These are phyloP conservation scores for Bombus picipes DNA, from an alignment of 1,140 invertebrate species.

Conservation along the genomic window DNA sequence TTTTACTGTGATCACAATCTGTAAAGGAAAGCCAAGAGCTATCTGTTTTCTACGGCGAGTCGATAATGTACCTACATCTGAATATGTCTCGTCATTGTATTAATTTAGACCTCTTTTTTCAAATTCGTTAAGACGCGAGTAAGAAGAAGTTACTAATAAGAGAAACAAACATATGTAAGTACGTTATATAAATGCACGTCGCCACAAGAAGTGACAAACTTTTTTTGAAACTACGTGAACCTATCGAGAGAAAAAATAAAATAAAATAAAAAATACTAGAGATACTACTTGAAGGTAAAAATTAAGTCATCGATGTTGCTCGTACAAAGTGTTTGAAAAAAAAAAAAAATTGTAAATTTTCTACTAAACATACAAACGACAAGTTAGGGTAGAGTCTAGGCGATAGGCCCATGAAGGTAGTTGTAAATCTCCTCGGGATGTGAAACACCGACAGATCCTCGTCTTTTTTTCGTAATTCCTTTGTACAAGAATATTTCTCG, in stretches of 20 bases:
- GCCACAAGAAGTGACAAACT: background rate
- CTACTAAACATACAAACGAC: constrained; percentile 70
- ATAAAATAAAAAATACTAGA: constrained; percentile 29
- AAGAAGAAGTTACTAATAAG: constrained; percentile 72
- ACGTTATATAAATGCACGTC: constrained; percentile 14
- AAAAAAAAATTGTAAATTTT: constrained; percentile 75
- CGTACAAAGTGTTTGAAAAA: constrained; percentile 76
- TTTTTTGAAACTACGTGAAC: background rate
- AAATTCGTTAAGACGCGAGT: constrained; percentile 10
- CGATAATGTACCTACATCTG: background rate
- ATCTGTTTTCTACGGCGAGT: background rate
- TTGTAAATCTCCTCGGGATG: constrained; percentile 43
- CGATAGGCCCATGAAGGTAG: constrained; percentile 46
- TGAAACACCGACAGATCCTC: constrained; percentile 13
- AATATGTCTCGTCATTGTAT: background rate
- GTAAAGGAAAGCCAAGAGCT: background rate
- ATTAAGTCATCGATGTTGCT: constrained; percentile 80
- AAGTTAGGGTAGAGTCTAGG: constrained; percentile 66
- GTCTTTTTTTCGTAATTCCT: constrained; percentile 1
- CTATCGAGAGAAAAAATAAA: constrained; percentile 1
- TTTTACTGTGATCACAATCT: constrained; percentile 43
- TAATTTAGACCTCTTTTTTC: constrained; percentile 18
- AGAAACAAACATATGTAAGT: constrained; percentile 10
- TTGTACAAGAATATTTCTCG: constrained; percentile 5
- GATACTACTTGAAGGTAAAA: constrained; percentile 67